These are phyloP conservation scores for Sceloporus undulatus DNA, from an alignment of 2,113 vertebrate genomes.

Conservation along the genomic window DNA sequence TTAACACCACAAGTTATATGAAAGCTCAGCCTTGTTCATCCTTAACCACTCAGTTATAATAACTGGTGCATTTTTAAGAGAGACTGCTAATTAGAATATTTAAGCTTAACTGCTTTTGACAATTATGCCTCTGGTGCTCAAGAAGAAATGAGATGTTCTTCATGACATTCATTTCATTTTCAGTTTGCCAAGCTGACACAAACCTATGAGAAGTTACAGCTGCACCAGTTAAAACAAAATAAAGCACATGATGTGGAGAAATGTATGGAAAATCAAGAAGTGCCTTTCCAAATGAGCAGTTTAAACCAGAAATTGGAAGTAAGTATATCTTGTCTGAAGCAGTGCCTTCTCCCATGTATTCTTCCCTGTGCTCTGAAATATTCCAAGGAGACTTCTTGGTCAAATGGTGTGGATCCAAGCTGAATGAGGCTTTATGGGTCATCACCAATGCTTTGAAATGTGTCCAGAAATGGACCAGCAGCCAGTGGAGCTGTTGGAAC, in stretches of 20 bases:
- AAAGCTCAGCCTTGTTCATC: constrained; percentile 44
- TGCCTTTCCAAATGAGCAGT: constrained; percentile 59
- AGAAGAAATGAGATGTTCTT: constrained; percentile 37
- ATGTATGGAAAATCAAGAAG: constrained; percentile 54
- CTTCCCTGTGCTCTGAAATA: neutral
- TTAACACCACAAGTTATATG: constrained; percentile 48
- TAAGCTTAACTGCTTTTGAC: constrained; percentile 49
- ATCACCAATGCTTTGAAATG: no score
- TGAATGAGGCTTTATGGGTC: no score
- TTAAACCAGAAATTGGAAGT: constrained; percentile 78
- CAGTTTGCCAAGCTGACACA: constrained; percentile 79
- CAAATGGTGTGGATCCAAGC: no score
- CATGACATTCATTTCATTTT: constrained; percentile 61
- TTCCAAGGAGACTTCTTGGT: neutral
- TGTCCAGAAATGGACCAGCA: no score
- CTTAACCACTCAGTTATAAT: constrained; percentile 60
- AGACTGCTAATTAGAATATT: constrained; percentile 53
- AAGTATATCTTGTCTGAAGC: constrained; percentile 40
- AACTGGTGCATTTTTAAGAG: constrained; percentile 28
- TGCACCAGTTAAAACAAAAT: constrained; percentile 72
- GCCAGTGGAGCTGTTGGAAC: no score
- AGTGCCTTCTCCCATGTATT: neutral
- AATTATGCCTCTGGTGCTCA: constrained; percentile 36
- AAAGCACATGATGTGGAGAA: constrained; percentile 43
- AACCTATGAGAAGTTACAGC: constrained; percentile 79